phyloP scores from a whole-genome alignment of 2,797 vertebrate species.

The Platyrinchus mystaceus region DNA sequence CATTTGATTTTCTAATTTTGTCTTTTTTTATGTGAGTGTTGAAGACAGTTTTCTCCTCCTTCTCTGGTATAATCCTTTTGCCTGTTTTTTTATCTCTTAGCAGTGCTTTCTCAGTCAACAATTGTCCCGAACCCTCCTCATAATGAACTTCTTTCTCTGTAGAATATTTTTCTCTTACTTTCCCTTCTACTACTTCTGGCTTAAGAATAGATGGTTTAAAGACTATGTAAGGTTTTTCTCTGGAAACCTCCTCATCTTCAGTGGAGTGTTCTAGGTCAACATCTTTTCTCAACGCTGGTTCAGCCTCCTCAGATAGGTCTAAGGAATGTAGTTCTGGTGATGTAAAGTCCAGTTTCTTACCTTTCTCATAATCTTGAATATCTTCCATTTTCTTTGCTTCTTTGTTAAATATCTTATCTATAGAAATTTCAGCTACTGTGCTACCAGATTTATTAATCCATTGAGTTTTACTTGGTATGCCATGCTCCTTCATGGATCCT shows the following conservation, averaged over 20 bases:
- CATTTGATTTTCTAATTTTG: neutral
- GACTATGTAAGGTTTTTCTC: neutral
- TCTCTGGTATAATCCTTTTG: neutral
- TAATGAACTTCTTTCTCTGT: neutral
- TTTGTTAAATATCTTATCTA: neutral
- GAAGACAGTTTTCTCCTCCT: neutral
- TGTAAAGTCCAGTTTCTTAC: neutral
- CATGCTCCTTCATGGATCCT: neutral
- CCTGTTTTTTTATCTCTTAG: neutral
- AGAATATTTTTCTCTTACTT: neutral
- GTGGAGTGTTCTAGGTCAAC: neutral
- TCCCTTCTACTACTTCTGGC: neutral
- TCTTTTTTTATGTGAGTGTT: neutral
- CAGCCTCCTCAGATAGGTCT: neutral
- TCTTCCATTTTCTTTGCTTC: neutral
- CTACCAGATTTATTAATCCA: neutral
- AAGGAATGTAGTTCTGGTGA: neutral
- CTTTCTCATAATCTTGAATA: neutral
- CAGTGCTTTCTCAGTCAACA: neutral
- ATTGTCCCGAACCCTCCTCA: neutral
- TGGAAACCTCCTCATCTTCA: neutral
- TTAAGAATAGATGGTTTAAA: neutral
- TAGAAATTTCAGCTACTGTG: neutral
- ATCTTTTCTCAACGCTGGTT: neutral
- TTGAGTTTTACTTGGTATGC: neutral